phyloP scores from a whole-genome alignment of 2,888 invertebrate species.

The Diachrysia chrysitis region DNA sequence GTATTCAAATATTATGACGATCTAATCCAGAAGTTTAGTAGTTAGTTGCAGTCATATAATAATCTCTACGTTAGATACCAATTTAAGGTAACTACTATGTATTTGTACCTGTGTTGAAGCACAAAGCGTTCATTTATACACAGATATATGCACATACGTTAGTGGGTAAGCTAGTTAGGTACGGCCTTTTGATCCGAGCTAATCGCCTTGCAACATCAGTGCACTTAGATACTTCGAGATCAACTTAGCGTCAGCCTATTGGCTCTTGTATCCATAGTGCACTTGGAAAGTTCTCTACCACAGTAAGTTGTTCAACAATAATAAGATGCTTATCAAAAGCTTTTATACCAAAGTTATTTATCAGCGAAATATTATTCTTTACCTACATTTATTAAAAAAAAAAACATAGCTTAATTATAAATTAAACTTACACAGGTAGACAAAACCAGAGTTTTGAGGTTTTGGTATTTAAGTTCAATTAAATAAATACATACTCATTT shows the following conservation, averaged over 20 bases:
- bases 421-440: no score
- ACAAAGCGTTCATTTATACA: neutral
- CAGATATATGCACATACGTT: constrained; percentile 5
- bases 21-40: neutral
- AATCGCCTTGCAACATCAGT: constrained; percentile 39
- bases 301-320: neutral
- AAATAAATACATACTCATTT: no score
- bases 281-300: constrained; percentile 29
- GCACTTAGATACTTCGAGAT: constrained; percentile 39
- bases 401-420: no score
- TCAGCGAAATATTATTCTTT: no score
- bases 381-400: no score
- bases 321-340: neutral
- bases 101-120: neutral
- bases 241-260: constrained; percentile 40
- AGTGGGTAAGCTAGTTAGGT: constrained; percentile 5
- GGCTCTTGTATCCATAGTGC: constrained; percentile 27
- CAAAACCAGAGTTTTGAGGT: no score
- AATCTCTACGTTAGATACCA: neutral
- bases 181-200: constrained; percentile 41
- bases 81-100: neutral
- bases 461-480: no score
- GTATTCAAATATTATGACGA: no score
- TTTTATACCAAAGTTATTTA: neutral
- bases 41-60: neutral